phyloP scores from a whole-genome alignment of 1,140 invertebrate species.

The Hormaphis cornu region DNA sequence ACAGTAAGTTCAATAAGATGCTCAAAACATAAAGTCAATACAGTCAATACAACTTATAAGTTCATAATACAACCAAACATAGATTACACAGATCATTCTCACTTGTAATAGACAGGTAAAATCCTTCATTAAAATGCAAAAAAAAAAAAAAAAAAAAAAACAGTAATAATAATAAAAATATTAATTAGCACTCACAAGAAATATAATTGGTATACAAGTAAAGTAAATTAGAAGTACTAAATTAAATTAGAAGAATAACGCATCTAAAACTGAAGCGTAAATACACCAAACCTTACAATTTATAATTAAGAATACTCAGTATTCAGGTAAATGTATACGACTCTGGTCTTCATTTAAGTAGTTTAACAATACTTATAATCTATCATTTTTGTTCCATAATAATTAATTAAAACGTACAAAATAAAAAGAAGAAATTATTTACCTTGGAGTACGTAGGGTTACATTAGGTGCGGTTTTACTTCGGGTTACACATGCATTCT shows the following conservation, averaged over 20 bases:
- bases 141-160: neutral
- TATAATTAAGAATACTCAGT: too few species aligned
- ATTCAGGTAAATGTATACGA: too few species aligned
- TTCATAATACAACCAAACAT: neutral
- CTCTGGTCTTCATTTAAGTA: neutral
- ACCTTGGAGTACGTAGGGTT: constrained; percentile 5
- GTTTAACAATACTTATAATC: neutral
- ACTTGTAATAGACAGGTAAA: constrained; percentile 19
- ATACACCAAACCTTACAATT: too few species aligned
- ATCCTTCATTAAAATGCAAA: constrained; percentile 12
- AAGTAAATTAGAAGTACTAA: neutral
- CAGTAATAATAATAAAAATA: neutral
- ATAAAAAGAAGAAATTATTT: neutral
- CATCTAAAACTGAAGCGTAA: too few species aligned
- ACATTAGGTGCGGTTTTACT: constrained; percentile 26
- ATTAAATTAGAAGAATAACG: neutral
- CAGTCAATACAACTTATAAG: neutral
- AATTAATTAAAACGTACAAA: neutral
- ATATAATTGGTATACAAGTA: neutral
- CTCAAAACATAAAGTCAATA: neutral
- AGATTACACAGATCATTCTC: constrained; percentile 9
- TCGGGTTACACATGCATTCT: neutral
- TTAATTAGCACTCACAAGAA: neutral
- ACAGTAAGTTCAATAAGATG: too few species aligned
- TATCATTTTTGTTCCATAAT: neutral